Conservation (phyloP, 2,888 invertebrate species). For the Coenonympha glycerion region DNA sequence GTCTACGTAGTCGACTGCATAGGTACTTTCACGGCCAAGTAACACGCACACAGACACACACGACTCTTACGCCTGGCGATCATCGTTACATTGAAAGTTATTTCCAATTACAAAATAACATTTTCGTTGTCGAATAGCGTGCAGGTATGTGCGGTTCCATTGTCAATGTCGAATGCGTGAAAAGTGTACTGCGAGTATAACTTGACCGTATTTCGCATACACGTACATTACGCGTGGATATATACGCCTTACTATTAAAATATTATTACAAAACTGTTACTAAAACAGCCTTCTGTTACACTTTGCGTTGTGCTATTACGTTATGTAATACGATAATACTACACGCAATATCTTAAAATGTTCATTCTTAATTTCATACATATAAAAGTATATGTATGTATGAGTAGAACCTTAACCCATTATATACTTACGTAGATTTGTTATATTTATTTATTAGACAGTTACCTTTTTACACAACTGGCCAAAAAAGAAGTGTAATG, state of each 20-base stretch:
- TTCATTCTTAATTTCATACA: neutral
- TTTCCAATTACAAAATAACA: conserved; percentile 56
- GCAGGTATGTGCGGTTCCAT: conserved; percentile 57
- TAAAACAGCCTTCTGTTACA: conserved; percentile 2
- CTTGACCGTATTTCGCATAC: conserved; percentile 1
- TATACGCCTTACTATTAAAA: neutral
- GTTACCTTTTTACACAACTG: too few species aligned
- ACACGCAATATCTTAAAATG: neutral
- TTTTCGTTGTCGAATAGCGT: conserved; percentile 51
- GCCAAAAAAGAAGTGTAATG: too few species aligned
- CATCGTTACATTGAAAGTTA: conserved; percentile 52
- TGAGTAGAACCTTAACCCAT: too few species aligned
- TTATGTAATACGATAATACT: neutral
- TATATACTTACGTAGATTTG: too few species aligned
- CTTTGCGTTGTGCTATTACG: neutral
- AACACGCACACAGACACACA: conserved; percentile 20
- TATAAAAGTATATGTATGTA: too few species aligned
- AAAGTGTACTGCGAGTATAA: too few species aligned
- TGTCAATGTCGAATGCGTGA: conserved; percentile 49
- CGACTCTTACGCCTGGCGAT: conserved; percentile 16
- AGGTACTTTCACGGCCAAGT: conserved; percentile 40
- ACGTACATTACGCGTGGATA: conserved; percentile 5
- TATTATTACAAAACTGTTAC: neutral
- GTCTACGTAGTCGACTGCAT: neutral
- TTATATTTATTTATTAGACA: too few species aligned